Evolutionary conservation across 1,140 invertebrate genomes (phyloP).

Genomic region (Temnothorax curvispinosus): DNA sequence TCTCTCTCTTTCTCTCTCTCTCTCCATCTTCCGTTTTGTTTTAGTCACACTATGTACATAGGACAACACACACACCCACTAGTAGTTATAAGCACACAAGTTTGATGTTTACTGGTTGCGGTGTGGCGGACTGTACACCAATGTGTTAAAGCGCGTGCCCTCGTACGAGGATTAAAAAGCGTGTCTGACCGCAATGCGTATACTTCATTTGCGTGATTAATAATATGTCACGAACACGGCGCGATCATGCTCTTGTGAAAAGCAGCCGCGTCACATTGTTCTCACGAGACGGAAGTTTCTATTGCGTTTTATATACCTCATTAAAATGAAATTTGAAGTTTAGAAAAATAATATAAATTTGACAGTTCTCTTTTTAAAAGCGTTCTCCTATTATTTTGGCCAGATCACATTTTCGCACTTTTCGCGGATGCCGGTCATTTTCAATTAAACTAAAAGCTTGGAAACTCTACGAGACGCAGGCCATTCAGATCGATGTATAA

Average conservation of each 20-base stretch:
- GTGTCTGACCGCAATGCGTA: constrained; percentile 75
- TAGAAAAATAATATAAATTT: not conserved
- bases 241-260: constrained; percentile 5
- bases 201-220: constrained; percentile 54
- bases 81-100: constrained; percentile 66
- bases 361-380: not conserved
- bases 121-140: constrained; percentile 57
- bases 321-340: not conserved
- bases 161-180: constrained; percentile 67
- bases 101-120: constrained; percentile 69
- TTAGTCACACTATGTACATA: constrained; percentile 62
- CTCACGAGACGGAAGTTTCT: not conserved
- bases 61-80: constrained; percentile 55
- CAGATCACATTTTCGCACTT: not conserved
- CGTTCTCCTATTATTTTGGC: not conserved
- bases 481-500: constrained; percentile 31
- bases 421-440: constrained; percentile 10
- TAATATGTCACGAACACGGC: not conserved
- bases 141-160: constrained; percentile 18
- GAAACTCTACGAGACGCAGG: not conserved
- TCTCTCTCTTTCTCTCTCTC: not conserved
- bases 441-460: constrained; percentile 57
- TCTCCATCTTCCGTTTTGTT: constrained; percentile 12
- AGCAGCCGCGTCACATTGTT: not conserved
- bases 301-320: not conserved